Evolutionary conservation across 2,113 vertebrate genomes (phyloP).

Genomic region (Urocolius indicus): DNA sequence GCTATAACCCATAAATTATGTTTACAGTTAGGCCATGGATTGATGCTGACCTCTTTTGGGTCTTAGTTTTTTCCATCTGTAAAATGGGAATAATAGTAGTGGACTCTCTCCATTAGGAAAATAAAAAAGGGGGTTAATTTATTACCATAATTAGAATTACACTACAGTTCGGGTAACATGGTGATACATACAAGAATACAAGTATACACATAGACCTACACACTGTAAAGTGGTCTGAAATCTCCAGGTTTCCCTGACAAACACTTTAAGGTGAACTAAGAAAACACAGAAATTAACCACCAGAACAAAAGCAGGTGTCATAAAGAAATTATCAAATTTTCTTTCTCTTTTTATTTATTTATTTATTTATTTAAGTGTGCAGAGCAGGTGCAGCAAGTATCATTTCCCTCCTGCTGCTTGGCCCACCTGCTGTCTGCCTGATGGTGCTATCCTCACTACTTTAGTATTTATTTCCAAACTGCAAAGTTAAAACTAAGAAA

Average conservation of each 20-base stretch:
- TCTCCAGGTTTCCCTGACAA: neutral
- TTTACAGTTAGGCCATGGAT: neutral
- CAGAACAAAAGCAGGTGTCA: neutral
- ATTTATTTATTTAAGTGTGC: neutral
- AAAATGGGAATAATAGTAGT: neutral
- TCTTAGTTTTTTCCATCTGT: slow-evolving; percentile 2
- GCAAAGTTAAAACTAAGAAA: slow-evolving; percentile 24
- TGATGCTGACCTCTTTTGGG: neutral
- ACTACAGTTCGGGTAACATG: neutral
- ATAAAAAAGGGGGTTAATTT: neutral
- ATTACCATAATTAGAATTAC: neutral
- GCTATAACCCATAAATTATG: neutral
- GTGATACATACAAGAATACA: neutral
- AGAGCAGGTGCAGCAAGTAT: slow-evolving; percentile 59
- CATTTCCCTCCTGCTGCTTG: slow-evolving; percentile 60
- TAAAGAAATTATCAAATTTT: neutral
- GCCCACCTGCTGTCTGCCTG: slow-evolving; percentile 71
- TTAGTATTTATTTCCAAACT: slow-evolving; percentile 41
- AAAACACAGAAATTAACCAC: neutral
- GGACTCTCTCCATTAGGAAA: neutral
- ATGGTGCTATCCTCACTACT: slow-evolving; percentile 18
- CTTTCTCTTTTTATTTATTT: neutral
- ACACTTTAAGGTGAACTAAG: neutral
- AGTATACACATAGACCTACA: neutral
- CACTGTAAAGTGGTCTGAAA: neutral